phyloP scores from a whole-genome alignment of 2,797 vertebrate genomes.

The Spinus pinus region DNA sequence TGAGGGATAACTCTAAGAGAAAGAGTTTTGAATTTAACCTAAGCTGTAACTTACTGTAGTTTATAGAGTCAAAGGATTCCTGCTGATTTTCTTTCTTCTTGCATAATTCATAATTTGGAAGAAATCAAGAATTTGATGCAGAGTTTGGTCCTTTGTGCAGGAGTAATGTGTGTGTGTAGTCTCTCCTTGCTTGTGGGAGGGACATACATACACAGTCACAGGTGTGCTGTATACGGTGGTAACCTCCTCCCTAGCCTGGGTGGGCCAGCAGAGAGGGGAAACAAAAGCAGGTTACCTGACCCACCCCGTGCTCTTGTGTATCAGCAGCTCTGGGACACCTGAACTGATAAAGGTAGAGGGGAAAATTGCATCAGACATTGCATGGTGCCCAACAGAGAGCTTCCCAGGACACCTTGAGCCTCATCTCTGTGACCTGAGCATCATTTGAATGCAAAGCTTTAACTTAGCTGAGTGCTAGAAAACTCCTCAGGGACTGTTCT shows the following conservation, averaged over 20 bases:
- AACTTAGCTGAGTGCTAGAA: not conserved
- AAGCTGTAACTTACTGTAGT: not conserved
- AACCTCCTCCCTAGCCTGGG: not conserved
- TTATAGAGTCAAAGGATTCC: not conserved
- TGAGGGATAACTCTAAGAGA: not conserved
- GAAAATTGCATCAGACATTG: not conserved
- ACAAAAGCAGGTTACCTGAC: not conserved
- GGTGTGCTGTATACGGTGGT: not conserved
- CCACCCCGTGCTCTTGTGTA: not conserved
- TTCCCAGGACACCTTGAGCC: not conserved
- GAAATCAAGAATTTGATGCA: not conserved
- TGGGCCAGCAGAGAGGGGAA: not conserved
- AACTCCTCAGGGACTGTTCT: not conserved
- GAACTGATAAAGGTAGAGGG: not conserved
- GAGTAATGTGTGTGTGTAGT: not conserved
- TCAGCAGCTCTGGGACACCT: not conserved
- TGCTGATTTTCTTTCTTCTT: not conserved
- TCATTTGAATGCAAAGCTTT: not conserved
- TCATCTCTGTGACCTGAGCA: not conserved
- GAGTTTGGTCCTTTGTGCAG: not conserved
- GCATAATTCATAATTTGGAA: not conserved
- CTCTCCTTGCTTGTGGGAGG: not conserved
- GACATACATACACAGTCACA: rapidly evolving
- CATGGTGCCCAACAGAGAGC: not conserved
- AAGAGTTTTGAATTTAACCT: not conserved